Evolutionary conservation across 2,888 invertebrate species (phyloP), one percentile per base, ranked within the genome.

Genomic region (Ochropleura leucogaster): DNA sequence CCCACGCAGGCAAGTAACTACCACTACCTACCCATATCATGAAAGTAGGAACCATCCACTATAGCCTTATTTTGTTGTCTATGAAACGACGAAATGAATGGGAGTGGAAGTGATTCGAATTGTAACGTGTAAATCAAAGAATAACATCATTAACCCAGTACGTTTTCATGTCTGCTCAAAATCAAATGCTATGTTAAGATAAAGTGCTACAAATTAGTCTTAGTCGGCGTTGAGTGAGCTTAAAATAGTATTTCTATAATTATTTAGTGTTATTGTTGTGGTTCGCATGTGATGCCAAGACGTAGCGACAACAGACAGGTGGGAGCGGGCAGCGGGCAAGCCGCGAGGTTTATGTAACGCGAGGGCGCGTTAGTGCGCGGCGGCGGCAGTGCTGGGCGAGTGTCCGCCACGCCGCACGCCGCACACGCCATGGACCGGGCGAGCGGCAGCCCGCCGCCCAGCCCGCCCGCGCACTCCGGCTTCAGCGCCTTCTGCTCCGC

Each of bases 401-500:
- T 93, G 92, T 90, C 92, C 91, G 91, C 71, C 71, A 71, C 71
- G 71, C 71, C 90, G 90, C 90, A 90, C 90, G 87, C 83, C 91
- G 90, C 90, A 78, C 78, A 59, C 75, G 88, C 89, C 89, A 95
- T 95, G 95, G 94, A 95, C 90, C 93, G 93, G 92, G 88, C 92
- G 90, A 90, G 91, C 92, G 93, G 90, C 88, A 91, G 91, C 89
- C 89, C 92, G 88, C 90, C 92, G 82, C 82, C 92, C 89, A 90
- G 92, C 91, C 90, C 91, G 72, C 89, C 94, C 86, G 89, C 91
- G 88, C 89, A 94, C 85, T 89, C 92, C 89, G 94, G 95, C 92
- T 96, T 96, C 93, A 95, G 96, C 89, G 96, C 96, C 90, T 95
- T 96, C 94, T 96, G 96, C 95, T 95, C 89, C 94, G 96, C 96